These are phyloP conservation scores for Habrosyne pyritoides DNA, from an alignment of 2,888 invertebrate genomes.

Conservation along the genomic window DNA sequence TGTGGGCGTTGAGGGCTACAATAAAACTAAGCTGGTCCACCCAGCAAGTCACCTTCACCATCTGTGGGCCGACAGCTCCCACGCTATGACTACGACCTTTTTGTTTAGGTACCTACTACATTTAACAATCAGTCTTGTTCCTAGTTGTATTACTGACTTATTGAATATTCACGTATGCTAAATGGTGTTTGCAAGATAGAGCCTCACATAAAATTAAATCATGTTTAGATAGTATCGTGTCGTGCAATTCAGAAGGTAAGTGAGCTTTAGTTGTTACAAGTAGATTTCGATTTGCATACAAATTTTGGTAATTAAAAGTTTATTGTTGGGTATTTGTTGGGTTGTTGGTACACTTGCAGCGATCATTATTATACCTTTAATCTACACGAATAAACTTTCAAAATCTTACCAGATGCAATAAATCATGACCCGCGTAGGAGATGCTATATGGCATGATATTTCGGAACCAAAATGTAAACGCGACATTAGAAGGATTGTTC, in stretches of 20 bases:
- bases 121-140: slow-evolving; percentile 57
- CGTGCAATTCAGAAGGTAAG: slow-evolving; percentile 30
- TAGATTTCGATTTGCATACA: slow-evolving; percentile 14
- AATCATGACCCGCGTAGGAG: slow-evolving; percentile 58
- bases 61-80: slow-evolving; percentile 63
- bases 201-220: slow-evolving; percentile 43
- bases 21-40: slow-evolving; percentile 63
- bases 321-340: neutral
- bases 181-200: slow-evolving; percentile 48
- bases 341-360: no score
- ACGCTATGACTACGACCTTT: slow-evolving; percentile 66
- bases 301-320: neutral
- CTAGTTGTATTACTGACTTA: slow-evolving; percentile 50
- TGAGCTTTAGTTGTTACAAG: slow-evolving; percentile 22
- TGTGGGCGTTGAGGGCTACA: slow-evolving; percentile 61
- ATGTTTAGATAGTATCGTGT: slow-evolving; percentile 35
- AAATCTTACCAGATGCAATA: slow-evolving; percentile 35
- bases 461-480: slow-evolving; percentile 54
- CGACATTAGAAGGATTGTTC: slow-evolving; percentile 52
- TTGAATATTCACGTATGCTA: slow-evolving; percentile 72
- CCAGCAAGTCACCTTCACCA: slow-evolving; percentile 57
- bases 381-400: slow-evolving; percentile 14
- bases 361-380: neutral
- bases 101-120: slow-evolving; percentile 46
- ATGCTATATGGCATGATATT: slow-evolving; percentile 42